These are phyloP conservation scores for Phenganax subtilis DNA, from an alignment of 92 coral and sea anemone genomes.

Conservation along the genomic window DNA sequence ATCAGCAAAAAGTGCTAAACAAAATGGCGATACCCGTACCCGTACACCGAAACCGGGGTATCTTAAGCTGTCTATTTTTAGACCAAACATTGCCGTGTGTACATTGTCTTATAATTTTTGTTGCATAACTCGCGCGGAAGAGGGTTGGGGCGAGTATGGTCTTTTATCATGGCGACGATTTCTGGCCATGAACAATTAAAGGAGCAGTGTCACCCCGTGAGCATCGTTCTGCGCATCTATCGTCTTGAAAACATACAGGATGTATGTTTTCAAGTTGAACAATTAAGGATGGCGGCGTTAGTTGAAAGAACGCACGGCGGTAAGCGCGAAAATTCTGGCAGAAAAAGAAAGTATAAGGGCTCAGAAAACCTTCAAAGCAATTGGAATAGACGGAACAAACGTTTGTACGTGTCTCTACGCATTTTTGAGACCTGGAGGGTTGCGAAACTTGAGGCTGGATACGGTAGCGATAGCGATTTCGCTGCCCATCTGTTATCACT, in stretches of 20 bases:
- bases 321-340: conserved; percentile 31
- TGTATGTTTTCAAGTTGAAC: too few relatives aligned
- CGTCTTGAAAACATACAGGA: too few relatives aligned
- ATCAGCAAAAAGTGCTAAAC: too few relatives aligned
- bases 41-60: too few relatives aligned
- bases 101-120: too few relatives aligned
- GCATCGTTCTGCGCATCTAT: background rate
- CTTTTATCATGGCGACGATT: too few relatives aligned
- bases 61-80: too few relatives aligned
- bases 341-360: conserved; percentile 20
- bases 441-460: conserved; percentile 29
- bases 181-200: too few relatives aligned
- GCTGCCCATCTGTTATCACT: conserved; percentile 23
- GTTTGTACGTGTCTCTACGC: background rate
- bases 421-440: conserved; percentile 19
- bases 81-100: too few relatives aligned
- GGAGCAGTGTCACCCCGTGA: conserved; percentile 4
- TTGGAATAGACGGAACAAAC: conserved; percentile 3
- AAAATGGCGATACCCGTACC: too few relatives aligned
- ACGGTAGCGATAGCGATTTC: conserved; percentile 13
- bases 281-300: conserved; percentile 1
- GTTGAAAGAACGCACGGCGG: conserved; percentile 14
- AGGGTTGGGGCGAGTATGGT: too few relatives aligned
- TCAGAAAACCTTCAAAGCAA: background rate
- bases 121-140: too few relatives aligned